Evolutionary conservation across 2,888 invertebrate genomes (phyloP).

Genomic region (Mermis nigrescens): DNA sequence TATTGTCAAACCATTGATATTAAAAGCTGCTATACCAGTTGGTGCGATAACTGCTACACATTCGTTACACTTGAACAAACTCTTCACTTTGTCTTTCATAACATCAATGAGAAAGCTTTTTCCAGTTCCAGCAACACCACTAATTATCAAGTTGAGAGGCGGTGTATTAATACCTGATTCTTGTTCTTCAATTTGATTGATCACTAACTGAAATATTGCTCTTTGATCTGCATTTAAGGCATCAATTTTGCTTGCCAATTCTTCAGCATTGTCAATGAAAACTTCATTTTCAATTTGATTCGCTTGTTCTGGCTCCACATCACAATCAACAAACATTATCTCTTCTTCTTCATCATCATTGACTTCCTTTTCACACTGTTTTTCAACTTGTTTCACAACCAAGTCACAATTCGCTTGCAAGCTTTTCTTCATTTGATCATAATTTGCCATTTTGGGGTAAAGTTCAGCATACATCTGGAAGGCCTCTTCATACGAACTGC

Average conservation of each 20-base stretch:
- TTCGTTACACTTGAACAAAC: not conserved
- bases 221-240: too few relatives aligned
- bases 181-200: too few relatives aligned
- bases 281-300: too few relatives aligned
- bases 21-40: not conserved
- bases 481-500: not conserved
- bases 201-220: too few relatives aligned
- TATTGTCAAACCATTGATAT: not conserved
- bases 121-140: conserved; percentile 1
- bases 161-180: too few relatives aligned
- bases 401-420: not conserved
- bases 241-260: too few relatives aligned
- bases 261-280: too few relatives aligned
- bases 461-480: not conserved
- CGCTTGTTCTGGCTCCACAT: too few relatives aligned
- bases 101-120: not conserved
- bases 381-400: not conserved
- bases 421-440: not conserved
- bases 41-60: not conserved
- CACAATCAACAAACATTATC: too few relatives aligned
- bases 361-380: not conserved
- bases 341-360: not conserved
- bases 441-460: not conserved
- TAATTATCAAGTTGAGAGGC: not conserved
- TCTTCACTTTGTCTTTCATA: not conserved